A percentile compares a stretch with the other conserved stretches of the same genome.
Conservation (phyloP, 2,888 invertebrate genomes). For the Lathronympha strigana region DNA sequence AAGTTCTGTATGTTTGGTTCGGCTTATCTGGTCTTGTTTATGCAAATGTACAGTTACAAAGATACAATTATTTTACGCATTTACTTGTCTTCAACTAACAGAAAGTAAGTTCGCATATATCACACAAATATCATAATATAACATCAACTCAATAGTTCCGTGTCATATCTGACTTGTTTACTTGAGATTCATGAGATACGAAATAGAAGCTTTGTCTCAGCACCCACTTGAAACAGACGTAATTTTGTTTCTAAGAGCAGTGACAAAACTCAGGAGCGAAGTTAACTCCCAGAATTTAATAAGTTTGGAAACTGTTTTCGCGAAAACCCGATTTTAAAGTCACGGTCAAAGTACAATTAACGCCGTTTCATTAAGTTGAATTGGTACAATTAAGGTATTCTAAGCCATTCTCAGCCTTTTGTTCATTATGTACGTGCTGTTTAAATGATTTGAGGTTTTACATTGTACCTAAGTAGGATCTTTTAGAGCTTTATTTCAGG, state of each 20-base stretch:
- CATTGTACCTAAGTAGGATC: no score
- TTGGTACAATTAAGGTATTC: neutral
- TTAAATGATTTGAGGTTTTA: neutral
- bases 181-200: neutral
- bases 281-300: conserved; percentile 25
- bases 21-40: no score
- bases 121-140: no score
- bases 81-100: no score
- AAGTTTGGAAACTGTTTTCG: conserved; percentile 21
- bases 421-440: neutral
- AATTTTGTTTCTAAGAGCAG: conserved; percentile 6
- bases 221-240: conserved; percentile 2
- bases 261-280: conserved; percentile 19
- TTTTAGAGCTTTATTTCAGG: no score
- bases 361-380: neutral
- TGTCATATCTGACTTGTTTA: no score
- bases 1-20: no score
- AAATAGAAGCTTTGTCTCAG: neutral
- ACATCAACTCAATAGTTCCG: no score
- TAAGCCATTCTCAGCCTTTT: neutral
- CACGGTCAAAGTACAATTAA: conserved; percentile 17
- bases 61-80: no score
- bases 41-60: no score
- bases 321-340: conserved; percentile 23
- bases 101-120: no score